Conservation (phyloP, 92 coral and sea anemone species). For the Blastomussa wellsi region DNA sequence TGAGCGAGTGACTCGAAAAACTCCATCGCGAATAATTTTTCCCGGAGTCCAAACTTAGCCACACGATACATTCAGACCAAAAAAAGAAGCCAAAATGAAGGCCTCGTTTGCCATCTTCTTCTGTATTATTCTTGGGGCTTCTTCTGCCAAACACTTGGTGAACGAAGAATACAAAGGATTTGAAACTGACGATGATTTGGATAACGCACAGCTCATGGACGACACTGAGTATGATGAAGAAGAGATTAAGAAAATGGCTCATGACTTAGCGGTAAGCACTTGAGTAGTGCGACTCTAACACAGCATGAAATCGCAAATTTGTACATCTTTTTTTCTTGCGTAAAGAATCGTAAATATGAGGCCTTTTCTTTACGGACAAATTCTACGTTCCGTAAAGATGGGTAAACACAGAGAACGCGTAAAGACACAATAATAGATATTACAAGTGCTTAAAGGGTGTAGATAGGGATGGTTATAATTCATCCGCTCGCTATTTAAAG, state of each 20-base stretch:
- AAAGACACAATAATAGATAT: no score
- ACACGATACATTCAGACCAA: background rate
- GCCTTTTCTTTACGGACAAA: no score
- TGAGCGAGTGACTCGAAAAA: background rate
- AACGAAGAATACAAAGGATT: background rate
- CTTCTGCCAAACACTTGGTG: background rate
- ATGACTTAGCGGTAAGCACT: background rate
- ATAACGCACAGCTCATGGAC: no score
- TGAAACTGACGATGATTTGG: background rate
- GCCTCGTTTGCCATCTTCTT: background rate
- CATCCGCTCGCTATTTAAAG: no score
- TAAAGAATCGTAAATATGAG: no score
- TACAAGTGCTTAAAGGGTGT: no score
- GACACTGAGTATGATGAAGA: background rate
- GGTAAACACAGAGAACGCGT: no score
- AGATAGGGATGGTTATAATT: no score
- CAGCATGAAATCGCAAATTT: background rate
- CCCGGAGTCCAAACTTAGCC: background rate
- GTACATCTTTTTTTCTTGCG: no score
- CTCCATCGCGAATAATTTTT: background rate
- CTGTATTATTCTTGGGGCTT: background rate
- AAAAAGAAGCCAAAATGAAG: background rate
- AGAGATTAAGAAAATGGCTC: background rate
- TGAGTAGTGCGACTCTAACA: background rate
- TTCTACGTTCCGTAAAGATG: no score